Evolutionary conservation across 2,113 vertebrate genomes (phyloP), one percentile per base, ranked within the genome.

Genomic region (Nematolebias whitei): DNA sequence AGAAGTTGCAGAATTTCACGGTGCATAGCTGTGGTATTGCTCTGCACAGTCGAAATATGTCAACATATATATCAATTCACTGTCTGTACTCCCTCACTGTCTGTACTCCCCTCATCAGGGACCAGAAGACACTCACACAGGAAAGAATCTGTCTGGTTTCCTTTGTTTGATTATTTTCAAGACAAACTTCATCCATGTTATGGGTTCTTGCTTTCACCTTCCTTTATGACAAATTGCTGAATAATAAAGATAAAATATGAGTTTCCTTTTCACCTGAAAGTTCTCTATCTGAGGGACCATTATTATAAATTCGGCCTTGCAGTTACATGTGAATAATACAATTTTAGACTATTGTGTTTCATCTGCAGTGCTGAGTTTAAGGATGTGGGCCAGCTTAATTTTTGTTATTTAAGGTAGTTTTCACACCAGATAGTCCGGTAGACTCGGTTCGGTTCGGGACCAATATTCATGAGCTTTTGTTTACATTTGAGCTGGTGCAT

Each of bases 221-320:
- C 64, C 68, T 47, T 0, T 1, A 26, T 2, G 63, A 76, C 78
- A 87, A 80, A 85, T 86, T 39, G n/a, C 13, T 39, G 63, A 48
- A 73, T 84, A 82, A 88, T 81, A 75, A 53, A 72, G 50, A 41
- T 2, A 51, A 68, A 85, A 85, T 50, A 3, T 1, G 55, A 83
- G 70, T 12, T 24, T 49, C 45, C 18, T 22, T 63, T 38, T 58
- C 12, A 1, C 55, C 44, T 45, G 4, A 47, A 51, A 45, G 49
- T 50, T 62, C 41, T n/a, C 23, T 76, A 18, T 24, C 23, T 44
- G 56, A 20, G 35, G 29, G 62, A 35, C 60, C 65, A 72, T 71
- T 80, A 56, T 67, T 71, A 50, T 39, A 12, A 23, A 71, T 54
- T 51, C 54, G 54, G 23, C 48, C 16, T 19, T 13, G 5, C 2